A percentile compares a stretch with the other conserved stretches of the same genome.
Conservation (phyloP, 2,113 vertebrate genomes). For the Ornithorhynchus anatinus region DNA sequence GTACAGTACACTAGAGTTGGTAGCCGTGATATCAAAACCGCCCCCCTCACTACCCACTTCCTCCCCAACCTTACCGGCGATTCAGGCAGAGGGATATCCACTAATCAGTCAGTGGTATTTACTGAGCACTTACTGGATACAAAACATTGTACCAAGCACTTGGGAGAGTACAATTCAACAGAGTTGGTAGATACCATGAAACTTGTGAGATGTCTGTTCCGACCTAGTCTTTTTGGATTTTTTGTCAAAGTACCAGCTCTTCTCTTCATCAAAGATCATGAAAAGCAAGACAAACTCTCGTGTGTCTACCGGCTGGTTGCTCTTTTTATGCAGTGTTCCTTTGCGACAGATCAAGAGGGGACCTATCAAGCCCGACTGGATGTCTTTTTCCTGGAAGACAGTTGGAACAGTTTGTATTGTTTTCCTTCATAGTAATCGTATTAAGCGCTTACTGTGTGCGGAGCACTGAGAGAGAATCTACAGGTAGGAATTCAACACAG, state of each 20-base stretch:
- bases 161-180: too few relatives aligned
- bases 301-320: constrained; percentile 16
- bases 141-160: too few relatives aligned
- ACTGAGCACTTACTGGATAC: too few relatives aligned
- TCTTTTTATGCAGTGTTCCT: constrained; percentile 72
- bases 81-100: too few relatives aligned
- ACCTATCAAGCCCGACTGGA: constrained; percentile 90
- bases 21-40: too few relatives aligned
- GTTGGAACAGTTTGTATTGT: background rate
- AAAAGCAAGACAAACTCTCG: constrained; percentile 90
- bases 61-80: too few relatives aligned
- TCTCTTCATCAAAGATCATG: constrained; percentile 93
- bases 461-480: too few relatives aligned
- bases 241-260: constrained; percentile 90
- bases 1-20: too few relatives aligned
- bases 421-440: background rate
- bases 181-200: constrained; percentile 82
- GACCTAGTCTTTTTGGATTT: constrained; percentile 62
- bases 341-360: constrained; percentile 87
- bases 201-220: constrained; percentile 73
- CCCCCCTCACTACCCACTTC: too few relatives aligned
- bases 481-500: too few relatives aligned
- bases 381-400: constrained; percentile 85
- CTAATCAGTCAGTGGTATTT: too few relatives aligned
- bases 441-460: too few relatives aligned